phyloP scores from a whole-genome alignment of 2,797 vertebrate genomes.

The Malurus leucopterus region DNA sequence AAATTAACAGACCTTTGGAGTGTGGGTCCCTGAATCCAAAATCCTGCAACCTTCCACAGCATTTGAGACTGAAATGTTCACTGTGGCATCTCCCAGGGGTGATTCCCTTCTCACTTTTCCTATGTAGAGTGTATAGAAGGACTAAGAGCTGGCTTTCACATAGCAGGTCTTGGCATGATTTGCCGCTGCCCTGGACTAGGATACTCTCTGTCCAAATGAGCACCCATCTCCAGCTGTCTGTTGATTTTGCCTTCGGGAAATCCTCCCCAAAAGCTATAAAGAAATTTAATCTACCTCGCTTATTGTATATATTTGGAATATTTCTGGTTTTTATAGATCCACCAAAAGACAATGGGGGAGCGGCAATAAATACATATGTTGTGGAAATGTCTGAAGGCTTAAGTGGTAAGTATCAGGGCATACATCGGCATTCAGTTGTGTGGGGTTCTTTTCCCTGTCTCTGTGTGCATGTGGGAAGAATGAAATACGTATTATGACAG shows the following conservation, averaged over 20 bases:
- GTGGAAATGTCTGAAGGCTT: constrained; percentile 88
- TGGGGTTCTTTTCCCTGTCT: background rate
- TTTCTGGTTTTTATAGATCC: constrained; percentile 74
- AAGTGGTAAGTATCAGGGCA: constrained; percentile 75
- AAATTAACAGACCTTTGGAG: background rate
- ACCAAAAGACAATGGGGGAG: constrained; percentile 90
- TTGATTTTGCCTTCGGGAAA: background rate
- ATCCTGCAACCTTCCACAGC: background rate
- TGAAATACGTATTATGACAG: background rate
- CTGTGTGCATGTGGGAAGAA: background rate
- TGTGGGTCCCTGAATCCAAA: background rate
- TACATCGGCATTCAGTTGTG: background rate
- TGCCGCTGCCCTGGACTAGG: background rate
- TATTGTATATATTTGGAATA: background rate
- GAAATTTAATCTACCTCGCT: background rate
- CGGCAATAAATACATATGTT: constrained; percentile 85
- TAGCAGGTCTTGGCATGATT: background rate
- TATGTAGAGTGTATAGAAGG: background rate
- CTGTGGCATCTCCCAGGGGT: background rate
- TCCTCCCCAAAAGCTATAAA: background rate
- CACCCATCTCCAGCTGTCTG: background rate
- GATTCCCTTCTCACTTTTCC: background rate
- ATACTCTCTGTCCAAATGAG: background rate
- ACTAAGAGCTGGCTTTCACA: background rate
- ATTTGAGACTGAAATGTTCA: background rate